phyloP scores from a whole-genome alignment of 2,113 vertebrate genomes.

The Oceanodroma tethys region DNA sequence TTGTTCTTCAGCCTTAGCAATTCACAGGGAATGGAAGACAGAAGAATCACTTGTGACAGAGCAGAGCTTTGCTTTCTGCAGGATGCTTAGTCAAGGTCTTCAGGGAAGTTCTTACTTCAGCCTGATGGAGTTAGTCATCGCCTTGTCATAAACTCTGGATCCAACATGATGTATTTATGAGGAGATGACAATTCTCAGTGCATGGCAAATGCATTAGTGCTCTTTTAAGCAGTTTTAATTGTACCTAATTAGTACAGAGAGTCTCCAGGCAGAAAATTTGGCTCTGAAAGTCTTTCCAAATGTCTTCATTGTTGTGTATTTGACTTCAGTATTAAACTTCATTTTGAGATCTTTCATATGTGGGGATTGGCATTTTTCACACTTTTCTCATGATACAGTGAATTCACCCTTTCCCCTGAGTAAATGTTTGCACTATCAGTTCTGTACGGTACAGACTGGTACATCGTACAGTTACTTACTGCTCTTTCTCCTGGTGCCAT shows the following conservation, averaged over 20 bases:
- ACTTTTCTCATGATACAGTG: neutral
- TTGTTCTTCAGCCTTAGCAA: neutral
- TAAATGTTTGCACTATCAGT: neutral
- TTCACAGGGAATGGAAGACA: neutral
- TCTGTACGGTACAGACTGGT: neutral
- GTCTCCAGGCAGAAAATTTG: neutral
- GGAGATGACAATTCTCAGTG: neutral
- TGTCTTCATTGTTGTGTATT: neutral
- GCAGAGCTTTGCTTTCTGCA: neutral
- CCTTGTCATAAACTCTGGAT: neutral
- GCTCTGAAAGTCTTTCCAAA: neutral
- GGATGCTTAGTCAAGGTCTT: neutral
- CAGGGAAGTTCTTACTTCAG: neutral
- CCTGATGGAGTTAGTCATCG: neutral
- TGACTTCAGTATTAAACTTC: neutral
- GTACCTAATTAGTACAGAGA: neutral
- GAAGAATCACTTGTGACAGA: neutral
- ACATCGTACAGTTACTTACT: neutral
- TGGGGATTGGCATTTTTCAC: neutral
- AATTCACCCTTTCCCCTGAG: neutral
- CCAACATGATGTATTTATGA: neutral
- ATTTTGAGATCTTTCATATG: neutral
- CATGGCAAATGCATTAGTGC: neutral
- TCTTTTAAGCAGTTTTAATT: neutral
- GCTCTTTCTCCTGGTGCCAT: neutral